These are phyloP conservation scores for Saccostrea glomerata DNA, from an alignment of 1,140 invertebrate species.

Conservation along the genomic window DNA sequence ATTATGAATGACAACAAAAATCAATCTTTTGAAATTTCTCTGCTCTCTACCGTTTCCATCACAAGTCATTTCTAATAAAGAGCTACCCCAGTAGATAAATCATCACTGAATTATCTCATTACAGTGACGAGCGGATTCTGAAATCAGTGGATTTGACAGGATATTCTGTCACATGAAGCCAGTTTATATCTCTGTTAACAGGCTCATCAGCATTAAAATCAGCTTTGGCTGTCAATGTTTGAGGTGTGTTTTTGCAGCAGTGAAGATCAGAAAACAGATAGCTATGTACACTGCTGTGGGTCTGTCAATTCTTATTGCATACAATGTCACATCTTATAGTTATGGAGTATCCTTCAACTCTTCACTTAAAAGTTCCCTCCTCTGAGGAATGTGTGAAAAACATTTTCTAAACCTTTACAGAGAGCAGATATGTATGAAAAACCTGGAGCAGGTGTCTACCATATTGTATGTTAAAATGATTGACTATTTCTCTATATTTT, in stretches of 20 bases:
- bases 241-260: not conserved
- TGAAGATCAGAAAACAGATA: slow-evolving; percentile 20
- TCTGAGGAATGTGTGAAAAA: not conserved
- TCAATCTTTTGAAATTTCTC: not conserved
- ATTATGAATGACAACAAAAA: not conserved
- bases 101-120: not conserved
- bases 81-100: not conserved
- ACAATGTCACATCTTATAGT: slow-evolving; percentile 16
- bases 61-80: not conserved
- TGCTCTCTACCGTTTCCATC: not conserved
- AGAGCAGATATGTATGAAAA: too few relatives aligned
- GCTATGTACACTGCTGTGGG: not conserved
- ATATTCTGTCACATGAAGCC: slow-evolving; percentile 22
- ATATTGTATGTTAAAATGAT: too few relatives aligned
- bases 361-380: slow-evolving; percentile 19
- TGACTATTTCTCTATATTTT: too few relatives aligned
- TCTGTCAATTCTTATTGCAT: slow-evolving; percentile 20
- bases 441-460: too few relatives aligned
- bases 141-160: not conserved
- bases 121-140: not conserved
- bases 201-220: slow-evolving; percentile 33
- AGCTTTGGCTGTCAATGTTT: slow-evolving; percentile 19
- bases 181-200: slow-evolving; percentile 30
- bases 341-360: not conserved
- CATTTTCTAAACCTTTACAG: not conserved